A percentile compares a stretch with the other conserved stretches of the same genome.
phyloP scores from a whole-genome alignment of 2,113 vertebrate species.

The Campylomormyrus numenius region DNA sequence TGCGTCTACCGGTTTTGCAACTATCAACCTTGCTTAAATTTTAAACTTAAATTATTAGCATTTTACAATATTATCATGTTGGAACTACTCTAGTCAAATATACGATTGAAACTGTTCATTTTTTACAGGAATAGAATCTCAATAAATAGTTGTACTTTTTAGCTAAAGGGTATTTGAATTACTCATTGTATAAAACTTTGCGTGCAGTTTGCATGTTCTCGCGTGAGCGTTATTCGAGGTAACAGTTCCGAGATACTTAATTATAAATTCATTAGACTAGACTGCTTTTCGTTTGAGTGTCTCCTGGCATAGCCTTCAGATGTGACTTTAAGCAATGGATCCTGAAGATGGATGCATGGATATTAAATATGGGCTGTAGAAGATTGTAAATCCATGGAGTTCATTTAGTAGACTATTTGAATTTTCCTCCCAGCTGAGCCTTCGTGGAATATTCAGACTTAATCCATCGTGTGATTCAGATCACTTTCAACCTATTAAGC shows the following conservation, averaged over 20 bases:
- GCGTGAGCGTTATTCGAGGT: neutral
- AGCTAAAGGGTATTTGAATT: neutral
- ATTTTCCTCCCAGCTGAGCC: neutral
- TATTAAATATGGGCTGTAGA: neutral
- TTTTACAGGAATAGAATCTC: neutral
- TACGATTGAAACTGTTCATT: neutral
- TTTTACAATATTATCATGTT: neutral
- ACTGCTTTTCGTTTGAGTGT: neutral
- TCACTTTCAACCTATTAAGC: neutral
- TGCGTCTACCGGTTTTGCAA: neutral
- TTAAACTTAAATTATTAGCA: neutral
- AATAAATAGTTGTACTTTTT: neutral
- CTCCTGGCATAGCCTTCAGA: neutral
- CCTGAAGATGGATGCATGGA: neutral
- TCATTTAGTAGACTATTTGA: neutral
- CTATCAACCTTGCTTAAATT: neutral
- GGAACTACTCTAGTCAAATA: neutral
- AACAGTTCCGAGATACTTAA: neutral
- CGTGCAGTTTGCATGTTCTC: neutral
- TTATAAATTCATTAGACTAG: neutral
- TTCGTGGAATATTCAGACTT: neutral
- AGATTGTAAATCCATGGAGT: neutral
- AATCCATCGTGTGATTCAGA: neutral
- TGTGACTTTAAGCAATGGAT: neutral
- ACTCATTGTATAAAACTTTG: neutral